phyloP scores from a whole-genome alignment of 2,113 vertebrate genomes.

The Psammodynastes pulverulentus region DNA sequence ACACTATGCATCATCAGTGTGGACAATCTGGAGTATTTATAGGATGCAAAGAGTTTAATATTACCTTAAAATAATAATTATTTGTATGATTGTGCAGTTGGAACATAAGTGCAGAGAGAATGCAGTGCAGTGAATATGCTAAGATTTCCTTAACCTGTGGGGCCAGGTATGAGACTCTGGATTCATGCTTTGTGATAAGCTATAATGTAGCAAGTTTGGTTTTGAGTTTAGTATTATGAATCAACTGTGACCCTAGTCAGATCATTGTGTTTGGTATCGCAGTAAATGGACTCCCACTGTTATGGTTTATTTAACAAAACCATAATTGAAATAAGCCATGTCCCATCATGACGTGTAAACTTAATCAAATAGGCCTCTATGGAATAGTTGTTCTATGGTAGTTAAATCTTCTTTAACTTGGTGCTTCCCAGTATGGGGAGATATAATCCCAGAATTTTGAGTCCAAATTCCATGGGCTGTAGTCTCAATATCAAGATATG shows the following conservation, averaged over 20 bases:
- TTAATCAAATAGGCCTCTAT: background rate
- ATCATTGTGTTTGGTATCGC: background rate
- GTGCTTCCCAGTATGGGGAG: background rate
- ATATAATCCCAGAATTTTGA: background rate
- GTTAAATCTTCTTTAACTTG: background rate
- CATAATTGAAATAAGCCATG: background rate
- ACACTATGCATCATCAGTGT: background rate
- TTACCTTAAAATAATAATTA: background rate
- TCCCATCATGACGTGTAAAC: background rate
- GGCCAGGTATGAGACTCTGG: background rate
- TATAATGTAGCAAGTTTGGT: background rate
- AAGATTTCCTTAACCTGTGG: background rate
- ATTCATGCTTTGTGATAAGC: background rate
- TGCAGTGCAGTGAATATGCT: background rate
- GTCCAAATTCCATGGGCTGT: background rate
- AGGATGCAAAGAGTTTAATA: background rate
- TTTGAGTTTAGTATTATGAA: background rate
- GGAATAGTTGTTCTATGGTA: background rate
- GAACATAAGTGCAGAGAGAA: background rate
- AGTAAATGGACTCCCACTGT: background rate
- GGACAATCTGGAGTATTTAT: background rate
- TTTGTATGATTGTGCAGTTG: background rate
- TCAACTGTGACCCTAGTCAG: background rate
- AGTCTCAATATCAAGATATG: background rate
- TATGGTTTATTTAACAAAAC: background rate